Evolutionary conservation across 2,797 vertebrate species (phyloP).

Genomic region (Decapterus maruadsi): DNA sequence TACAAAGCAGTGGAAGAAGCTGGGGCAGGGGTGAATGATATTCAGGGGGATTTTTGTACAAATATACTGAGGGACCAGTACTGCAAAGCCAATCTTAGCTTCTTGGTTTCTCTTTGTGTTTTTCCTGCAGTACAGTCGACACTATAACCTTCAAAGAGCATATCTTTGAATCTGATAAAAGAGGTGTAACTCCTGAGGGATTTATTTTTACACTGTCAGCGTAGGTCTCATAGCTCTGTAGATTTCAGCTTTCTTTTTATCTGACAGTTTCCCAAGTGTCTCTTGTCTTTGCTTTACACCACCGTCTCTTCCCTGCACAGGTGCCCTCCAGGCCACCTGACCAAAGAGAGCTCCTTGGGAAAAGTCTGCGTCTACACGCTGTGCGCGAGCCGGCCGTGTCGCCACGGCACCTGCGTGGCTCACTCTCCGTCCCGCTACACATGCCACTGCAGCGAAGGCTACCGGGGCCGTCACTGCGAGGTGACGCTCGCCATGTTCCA

Average conservation of each 20-base stretch:
- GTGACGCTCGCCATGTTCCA: slow-evolving; percentile 87
- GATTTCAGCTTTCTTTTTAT: slow-evolving; percentile 49
- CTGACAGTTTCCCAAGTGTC: slow-evolving; percentile 45
- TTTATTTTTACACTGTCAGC: slow-evolving; percentile 67
- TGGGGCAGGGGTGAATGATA: slow-evolving; percentile 58
- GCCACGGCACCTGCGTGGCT: slow-evolving; percentile 89
- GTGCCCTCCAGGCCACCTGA: slow-evolving; percentile 89
- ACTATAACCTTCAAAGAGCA: slow-evolving; percentile 61
- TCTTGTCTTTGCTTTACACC: slow-evolving; percentile 36
- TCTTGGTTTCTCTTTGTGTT: slow-evolving; percentile 29
- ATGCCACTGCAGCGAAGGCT: slow-evolving; percentile 90
- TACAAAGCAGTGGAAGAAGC: slow-evolving; percentile 44
- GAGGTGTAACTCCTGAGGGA: slow-evolving; percentile 60
- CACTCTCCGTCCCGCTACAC: slow-evolving; percentile 89
- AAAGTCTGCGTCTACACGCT: slow-evolving; percentile 88
- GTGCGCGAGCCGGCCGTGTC: slow-evolving; percentile 89
- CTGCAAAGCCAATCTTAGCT: slow-evolving; percentile 54
- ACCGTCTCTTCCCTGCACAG: slow-evolving; percentile 71
- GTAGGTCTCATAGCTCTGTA: slow-evolving; percentile 45
- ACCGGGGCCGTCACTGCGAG: slow-evolving; percentile 89
- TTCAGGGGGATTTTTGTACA: slow-evolving; percentile 68
- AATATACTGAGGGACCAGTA: slow-evolving; percentile 49
- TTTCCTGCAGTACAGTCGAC: slow-evolving; percentile 22
- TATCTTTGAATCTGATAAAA: slow-evolving; percentile 65
- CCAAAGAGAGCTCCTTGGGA: slow-evolving; percentile 85